A percentile compares a stretch with the other conserved stretches of the same genome.
phyloP scores from a whole-genome alignment of 53 echinoderm and acorn worm species.

The Arbacia lixula region DNA sequence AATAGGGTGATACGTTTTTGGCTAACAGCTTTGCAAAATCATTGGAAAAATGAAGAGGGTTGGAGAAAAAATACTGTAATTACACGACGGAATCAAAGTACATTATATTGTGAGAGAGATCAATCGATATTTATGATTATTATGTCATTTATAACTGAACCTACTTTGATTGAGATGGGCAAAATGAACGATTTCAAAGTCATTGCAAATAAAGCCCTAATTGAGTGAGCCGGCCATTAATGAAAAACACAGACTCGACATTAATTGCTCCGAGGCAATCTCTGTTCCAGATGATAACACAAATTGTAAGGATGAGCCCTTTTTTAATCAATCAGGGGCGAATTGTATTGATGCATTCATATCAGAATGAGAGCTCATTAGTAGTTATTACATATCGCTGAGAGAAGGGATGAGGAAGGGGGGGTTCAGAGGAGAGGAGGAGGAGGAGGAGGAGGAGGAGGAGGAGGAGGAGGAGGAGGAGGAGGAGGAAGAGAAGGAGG shows the following conservation, averaged over 20 bases:
- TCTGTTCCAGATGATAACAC: slow-evolving; percentile 36
- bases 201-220: slow-evolving; percentile 27
- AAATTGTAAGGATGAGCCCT: slow-evolving; percentile 23
- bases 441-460: not conserved
- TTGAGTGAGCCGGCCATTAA: slow-evolving; percentile 19
- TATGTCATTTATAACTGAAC: not conserved
- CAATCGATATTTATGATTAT: too few species aligned
- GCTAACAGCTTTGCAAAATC: too few species aligned
- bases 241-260: slow-evolving; percentile 20
- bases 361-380: slow-evolving; percentile 24
- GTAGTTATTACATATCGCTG: not conserved
- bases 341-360: slow-evolving; percentile 34
- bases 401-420: not conserved
- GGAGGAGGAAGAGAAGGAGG: not conserved
- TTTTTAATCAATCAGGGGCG: slow-evolving; percentile 38
- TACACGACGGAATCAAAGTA: too few species aligned
- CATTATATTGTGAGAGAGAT: too few species aligned
- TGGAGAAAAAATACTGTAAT: too few species aligned
- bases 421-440: not conserved
- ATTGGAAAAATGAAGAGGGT: too few species aligned
- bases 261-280: slow-evolving; percentile 16
- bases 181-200: not conserved
- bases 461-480: not conserved
- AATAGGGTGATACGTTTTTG: too few species aligned
- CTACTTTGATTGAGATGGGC: not conserved